Conservation (phyloP, 1,140 invertebrate species). For the Prorops nasuta region DNA sequence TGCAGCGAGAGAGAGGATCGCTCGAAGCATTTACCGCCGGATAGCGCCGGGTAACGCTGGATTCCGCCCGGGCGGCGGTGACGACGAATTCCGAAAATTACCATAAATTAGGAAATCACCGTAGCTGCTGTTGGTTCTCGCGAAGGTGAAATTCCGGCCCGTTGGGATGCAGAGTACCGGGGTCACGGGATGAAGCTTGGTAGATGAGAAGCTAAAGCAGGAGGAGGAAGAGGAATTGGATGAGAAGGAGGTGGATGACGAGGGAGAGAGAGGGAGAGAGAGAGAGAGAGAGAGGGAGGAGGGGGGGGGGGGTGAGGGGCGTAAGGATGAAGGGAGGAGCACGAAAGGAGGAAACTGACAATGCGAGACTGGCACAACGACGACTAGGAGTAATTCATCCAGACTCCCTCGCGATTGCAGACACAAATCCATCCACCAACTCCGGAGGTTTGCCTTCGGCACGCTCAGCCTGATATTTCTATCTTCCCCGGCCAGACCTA, state of each 20-base stretch:
- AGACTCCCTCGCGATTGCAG: slow-evolving; percentile 14
- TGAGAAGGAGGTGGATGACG: not conserved
- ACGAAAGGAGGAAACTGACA: not conserved
- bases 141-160: not conserved
- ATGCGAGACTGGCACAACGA: not conserved
- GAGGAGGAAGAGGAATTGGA: not conserved
- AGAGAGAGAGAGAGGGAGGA: slow-evolving; percentile 2
- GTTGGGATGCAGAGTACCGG: not conserved
- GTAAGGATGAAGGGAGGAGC: not conserved
- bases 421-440: slow-evolving; percentile 2
- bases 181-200: not conserved
- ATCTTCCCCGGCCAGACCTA: no score
- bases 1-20: no score
- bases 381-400: slow-evolving; percentile 17
- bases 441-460: no score
- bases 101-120: slow-evolving; percentile 16
- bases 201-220: not conserved
- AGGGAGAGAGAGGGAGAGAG: not conserved
- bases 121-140: not conserved
- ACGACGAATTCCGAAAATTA: slow-evolving; percentile 10
- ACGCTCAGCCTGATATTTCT: no score
- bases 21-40: no score
- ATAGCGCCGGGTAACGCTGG: no score
- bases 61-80: no score
- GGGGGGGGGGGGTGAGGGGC: not conserved